Evolutionary conservation across 2,888 invertebrate genomes (phyloP).

Genomic region (Drosophila austrosaltans): DNA sequence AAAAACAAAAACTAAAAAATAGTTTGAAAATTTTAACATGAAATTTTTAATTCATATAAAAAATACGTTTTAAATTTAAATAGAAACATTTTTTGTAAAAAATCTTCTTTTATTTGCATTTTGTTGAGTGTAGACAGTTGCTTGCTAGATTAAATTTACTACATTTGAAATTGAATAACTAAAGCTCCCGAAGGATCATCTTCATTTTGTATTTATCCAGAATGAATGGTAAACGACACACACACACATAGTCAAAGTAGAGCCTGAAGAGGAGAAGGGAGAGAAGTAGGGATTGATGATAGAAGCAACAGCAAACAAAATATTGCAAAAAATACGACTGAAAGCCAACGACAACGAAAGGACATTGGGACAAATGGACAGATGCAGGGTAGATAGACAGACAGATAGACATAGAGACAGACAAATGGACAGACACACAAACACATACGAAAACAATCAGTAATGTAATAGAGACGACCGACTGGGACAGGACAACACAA

Average conservation of each 20-base stretch:
- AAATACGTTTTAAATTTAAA: too few relatives aligned
- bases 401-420: constrained; percentile 28
- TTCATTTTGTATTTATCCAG: constrained; percentile 80
- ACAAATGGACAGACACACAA: constrained; percentile 21
- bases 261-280: background rate
- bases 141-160: constrained; percentile 78
- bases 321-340: constrained; percentile 66
- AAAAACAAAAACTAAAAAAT: too few relatives aligned
- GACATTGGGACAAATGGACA: constrained; percentile 12
- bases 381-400: constrained; percentile 20
- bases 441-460: constrained; percentile 74
- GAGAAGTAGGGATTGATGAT: constrained; percentile 62
- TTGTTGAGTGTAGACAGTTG: constrained; percentile 45
- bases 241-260: constrained; percentile 10
- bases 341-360: constrained; percentile 56
- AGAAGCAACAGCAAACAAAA: constrained; percentile 65
- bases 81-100: too few relatives aligned
- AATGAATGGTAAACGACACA: constrained; percentile 76
- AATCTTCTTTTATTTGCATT: background rate
- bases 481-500: constrained; percentile 36
- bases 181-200: constrained; percentile 80
- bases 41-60: too few relatives aligned
- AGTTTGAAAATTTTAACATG: too few relatives aligned
- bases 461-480: constrained; percentile 74
- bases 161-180: constrained; percentile 79